Evolutionary conservation across 2,888 invertebrate genomes (phyloP), one percentile per base, ranked within the genome.

Genomic region (Heliconius charithonia): DNA sequence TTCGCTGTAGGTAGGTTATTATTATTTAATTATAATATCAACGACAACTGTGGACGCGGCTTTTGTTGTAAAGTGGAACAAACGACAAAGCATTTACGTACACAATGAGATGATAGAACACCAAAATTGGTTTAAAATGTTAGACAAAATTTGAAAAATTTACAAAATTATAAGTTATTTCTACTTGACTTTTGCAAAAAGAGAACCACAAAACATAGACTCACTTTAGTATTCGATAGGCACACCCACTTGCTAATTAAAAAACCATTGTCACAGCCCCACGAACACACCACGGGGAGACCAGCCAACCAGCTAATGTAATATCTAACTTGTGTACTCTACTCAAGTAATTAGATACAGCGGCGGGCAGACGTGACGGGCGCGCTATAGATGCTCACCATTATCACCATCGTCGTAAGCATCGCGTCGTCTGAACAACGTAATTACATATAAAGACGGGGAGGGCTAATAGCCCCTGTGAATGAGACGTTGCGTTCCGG

Each of bases 361-460:
- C 56, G 37, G 37, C 65, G 72, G n/a, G 66, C 72, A 80, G 69
- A 78, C 75, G 71, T 73, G 63, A 65, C 63, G 37, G 56, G 78
- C 51, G 70, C 73, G 51, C 73, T 69, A 72, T 70, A 73, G 27
- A 27, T 70, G 70, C 41, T 67, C 41, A 73, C 69, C 71, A 76
- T 70, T 59, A 76, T 81, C 19, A 51, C 51, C 79, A 65, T 56
- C 63, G 66, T n/a, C n/a, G n/a, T n/a, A n/a, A n/a, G n/a, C 51
- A 69, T 79, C 71, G 75, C 62, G 77, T 73, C 76, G 80, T 81
- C 81, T 81, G 81, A 81, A 81, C 79, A 81, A 77, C 75, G 77
- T 75, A 81, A 81, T 81, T 79, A 79, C 71, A 66, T 62, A 29
- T 77, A 72, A 81, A 77, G 75, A 75, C 76, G 75, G 81, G 51